Evolutionary conservation across 2,797 vertebrate species (phyloP).

Genomic region (Moxostoma hubbsi): DNA sequence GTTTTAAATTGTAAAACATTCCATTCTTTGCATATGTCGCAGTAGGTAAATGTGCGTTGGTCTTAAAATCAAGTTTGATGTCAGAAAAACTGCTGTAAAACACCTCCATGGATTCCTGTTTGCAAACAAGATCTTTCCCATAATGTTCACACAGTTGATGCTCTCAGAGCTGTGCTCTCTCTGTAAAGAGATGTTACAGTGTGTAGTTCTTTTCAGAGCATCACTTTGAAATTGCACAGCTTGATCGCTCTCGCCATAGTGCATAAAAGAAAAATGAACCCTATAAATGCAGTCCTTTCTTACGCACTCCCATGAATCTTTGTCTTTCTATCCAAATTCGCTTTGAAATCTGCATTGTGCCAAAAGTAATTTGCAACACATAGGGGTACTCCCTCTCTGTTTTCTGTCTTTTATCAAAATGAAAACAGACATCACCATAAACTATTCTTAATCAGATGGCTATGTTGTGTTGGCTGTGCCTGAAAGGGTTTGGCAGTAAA

Average conservation of each 20-base stretch:
- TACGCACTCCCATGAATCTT: conserved; percentile 36
- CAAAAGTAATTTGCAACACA: conserved; percentile 58
- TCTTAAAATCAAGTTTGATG: not conserved
- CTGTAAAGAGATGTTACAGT: not conserved
- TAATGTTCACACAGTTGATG: not conserved
- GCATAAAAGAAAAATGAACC: conserved; percentile 13
- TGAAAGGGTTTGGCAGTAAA: conserved; percentile 79
- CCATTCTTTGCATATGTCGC: conserved; percentile 58
- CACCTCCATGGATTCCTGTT: conserved; percentile 2
- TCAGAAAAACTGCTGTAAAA: not conserved
- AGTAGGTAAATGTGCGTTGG: conserved; percentile 28
- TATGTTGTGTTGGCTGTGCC: conserved; percentile 75
- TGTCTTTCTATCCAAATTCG: conserved; percentile 52
- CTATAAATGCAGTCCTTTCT: conserved; percentile 29
- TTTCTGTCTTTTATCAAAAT: conserved; percentile 66
- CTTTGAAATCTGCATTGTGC: conserved; percentile 57
- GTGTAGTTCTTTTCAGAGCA: not conserved
- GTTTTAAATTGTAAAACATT: conserved; percentile 70
- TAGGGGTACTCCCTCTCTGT: conserved; percentile 56
- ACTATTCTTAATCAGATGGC: conserved; percentile 75
- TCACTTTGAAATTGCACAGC: not conserved
- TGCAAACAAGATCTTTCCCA: conserved; percentile 16
- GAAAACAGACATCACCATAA: conserved; percentile 75
- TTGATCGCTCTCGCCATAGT: conserved; percentile 14
- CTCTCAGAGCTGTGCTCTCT: not conserved